Conservation (phyloP, 2,113 vertebrate species). For the Galbula dea region DNA sequence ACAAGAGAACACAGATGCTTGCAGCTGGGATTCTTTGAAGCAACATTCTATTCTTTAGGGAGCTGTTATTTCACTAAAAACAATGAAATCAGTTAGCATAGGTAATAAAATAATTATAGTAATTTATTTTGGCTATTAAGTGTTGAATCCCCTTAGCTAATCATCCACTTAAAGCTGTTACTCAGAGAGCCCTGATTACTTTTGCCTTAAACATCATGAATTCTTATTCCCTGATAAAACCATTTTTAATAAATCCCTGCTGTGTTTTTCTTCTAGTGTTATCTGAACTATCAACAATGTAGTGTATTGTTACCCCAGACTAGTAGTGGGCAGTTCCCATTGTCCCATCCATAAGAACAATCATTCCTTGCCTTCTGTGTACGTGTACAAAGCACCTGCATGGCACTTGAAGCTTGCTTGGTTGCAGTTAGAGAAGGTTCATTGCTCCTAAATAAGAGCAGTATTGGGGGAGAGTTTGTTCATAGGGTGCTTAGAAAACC, state of each 20-base stretch:
- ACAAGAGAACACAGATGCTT: slow-evolving; percentile 51
- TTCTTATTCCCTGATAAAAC: slow-evolving; percentile 65
- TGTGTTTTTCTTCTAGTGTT: slow-evolving; percentile 15
- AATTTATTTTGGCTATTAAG: slow-evolving; percentile 79
- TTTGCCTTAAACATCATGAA: slow-evolving; percentile 67
- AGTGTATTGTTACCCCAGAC: slow-evolving; percentile 13
- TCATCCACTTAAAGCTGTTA: slow-evolving; percentile 75
- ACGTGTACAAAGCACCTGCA: not conserved
- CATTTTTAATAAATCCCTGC: slow-evolving; percentile 63
- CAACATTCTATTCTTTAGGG: slow-evolving; percentile 63
- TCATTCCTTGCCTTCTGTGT: not conserved
- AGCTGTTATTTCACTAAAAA: slow-evolving; percentile 74
- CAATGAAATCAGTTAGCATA: slow-evolving; percentile 79
- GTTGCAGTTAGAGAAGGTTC: not conserved
- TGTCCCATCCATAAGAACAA: not conserved
- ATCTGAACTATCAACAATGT: slow-evolving; percentile 16
- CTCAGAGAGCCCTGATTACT: slow-evolving; percentile 62
- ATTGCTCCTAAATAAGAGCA: not conserved
- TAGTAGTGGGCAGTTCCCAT: slow-evolving; percentile 13
- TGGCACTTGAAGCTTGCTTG: not conserved
- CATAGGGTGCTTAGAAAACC: not conserved
- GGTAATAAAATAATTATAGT: slow-evolving; percentile 81
- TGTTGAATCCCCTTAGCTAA: slow-evolving; percentile 76
- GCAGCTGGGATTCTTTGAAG: slow-evolving; percentile 66
- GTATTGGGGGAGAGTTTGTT: not conserved